Evolutionary conservation across 2,113 vertebrate species (phyloP), one percentile per base, ranked within the genome.

Genomic region (Eptesicus fuscus): DNA sequence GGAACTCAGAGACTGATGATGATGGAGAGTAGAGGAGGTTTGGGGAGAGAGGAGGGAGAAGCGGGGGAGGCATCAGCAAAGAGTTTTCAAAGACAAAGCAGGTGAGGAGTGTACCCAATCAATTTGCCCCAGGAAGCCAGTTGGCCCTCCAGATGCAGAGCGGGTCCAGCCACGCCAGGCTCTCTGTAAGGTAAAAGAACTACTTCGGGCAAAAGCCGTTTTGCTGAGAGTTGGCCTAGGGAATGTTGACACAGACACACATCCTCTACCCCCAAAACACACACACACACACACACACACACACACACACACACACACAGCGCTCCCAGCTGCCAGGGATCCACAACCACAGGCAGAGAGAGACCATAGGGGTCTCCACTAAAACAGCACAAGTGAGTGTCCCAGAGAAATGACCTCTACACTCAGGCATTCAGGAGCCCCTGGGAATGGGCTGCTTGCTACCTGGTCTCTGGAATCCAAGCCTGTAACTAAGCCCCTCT

Each of bases 41-140:
- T 17, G 61, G 47, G 22, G 22, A 17, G 23, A 28, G 16, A 8
- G 9, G 4, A 5, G 63, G 12, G n/a, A 51, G 61, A 22, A 40
- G 14, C 1, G 4, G 32, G 11, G 49, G 22, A 4, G 35, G 37
- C 20, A 6, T 2, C 12, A 9, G 42, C 18, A 1, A 89, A 59
- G 14, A 7, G 30, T n/a, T 13, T 28, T 56, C 74, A 16, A 23
- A 61, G 79, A 61, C 28, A 37, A 23, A 47, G 32, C 28, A 13
- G 59, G 25, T 0, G 12, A 77, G 73, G 69, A 53, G 22, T 1
- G 4, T 22, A 11, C 2, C 17, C 0, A 9, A 53, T 1, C 2
- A 51, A 8, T 6, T 20, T 63, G 70, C 28, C 70, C 44, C 17
- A n/a, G 59, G 28, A 18, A 84, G 35, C 56, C 47, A 32, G 5